Evolutionary conservation across 2,888 invertebrate genomes (phyloP), one percentile per base, ranked within the genome.

Genomic region (Lasioglossum villosulum): DNA sequence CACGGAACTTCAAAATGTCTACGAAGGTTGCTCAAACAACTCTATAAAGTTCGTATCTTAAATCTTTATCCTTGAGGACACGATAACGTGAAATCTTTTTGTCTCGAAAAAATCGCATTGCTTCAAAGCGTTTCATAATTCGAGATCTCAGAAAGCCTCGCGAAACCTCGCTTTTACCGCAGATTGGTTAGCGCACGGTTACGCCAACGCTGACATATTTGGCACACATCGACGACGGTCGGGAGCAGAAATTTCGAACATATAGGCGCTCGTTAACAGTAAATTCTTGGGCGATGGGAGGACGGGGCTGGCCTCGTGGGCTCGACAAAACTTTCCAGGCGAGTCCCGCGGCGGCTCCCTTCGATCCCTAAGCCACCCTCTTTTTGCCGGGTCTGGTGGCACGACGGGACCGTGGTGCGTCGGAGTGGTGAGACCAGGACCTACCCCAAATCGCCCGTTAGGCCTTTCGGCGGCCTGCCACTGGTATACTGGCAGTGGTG

Each of bases 381-480:
- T 71, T 78, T 77, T 77, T 68, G 78, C 71, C 59, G 45, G 63
- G 66, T 48, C 75, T 59, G 63, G 52, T 70, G 27, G 72, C 79
- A 56, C 78, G 73, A 37, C 71, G 71, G 75, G 80, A 56, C 59
- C 75, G 78, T 75, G 68, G 84, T 84, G 73, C 78, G 88, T 76
- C 79, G 63, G 45, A 73, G 72, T 37, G 56, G 78, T 80, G 82
- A 66, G 66, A 68, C 74, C 82, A 84, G 90, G 93, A 93, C 94
- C 94, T 94, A 94, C 93, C 94, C 93, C 92, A 94, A 94, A 93
- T 93, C 90, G 88, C 88, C 92, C 89, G 93, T 93, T 93, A 93
- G 92, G 92, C 92, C 91, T 91, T 88, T 89, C 90, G 86, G 78
- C 83, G 78, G 70, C 74, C 71, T 72, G 78, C 80, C 10, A 52